phyloP scores from a whole-genome alignment of 2,888 invertebrate genomes.

The Drosophila siamana region DNA sequence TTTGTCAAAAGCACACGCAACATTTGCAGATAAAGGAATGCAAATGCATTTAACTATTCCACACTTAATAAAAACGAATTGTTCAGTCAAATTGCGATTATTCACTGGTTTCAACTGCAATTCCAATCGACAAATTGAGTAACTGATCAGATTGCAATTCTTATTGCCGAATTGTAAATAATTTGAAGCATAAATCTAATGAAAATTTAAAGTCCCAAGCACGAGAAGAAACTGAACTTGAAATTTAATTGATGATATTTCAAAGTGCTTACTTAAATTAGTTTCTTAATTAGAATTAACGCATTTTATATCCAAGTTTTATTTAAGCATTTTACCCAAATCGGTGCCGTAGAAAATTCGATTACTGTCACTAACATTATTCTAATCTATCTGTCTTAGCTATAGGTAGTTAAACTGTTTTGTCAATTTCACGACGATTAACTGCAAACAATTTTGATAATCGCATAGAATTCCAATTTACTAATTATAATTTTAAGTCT shows the following conservation, averaged over 20 bases:
- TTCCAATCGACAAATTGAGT: slow-evolving; percentile 27
- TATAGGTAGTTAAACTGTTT: not conserved
- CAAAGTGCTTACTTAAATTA: too few species aligned
- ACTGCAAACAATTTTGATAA: not conserved
- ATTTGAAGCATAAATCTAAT: not conserved
- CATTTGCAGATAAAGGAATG: slow-evolving; percentile 14
- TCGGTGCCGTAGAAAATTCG: not conserved
- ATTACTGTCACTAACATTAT: not conserved
- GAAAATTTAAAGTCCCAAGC: not conserved
- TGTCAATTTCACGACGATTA: not conserved
- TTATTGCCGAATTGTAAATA: not conserved
- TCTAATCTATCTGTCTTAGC: not conserved
- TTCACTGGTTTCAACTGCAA: not conserved
- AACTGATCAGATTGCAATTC: slow-evolving; percentile 15
- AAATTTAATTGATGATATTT: too few species aligned
- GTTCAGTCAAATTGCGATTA: slow-evolving; percentile 7
- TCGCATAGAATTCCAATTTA: not conserved
- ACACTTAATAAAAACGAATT: slow-evolving; percentile 26
- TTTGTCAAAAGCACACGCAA: slow-evolving; percentile 40
- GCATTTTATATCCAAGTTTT: too few species aligned
- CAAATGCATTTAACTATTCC: slow-evolving; percentile 28
- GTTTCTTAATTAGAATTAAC: too few species aligned
- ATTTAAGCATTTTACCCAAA: not conserved
- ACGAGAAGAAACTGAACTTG: too few species aligned
- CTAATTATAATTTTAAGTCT: not conserved